Conservation (phyloP, 1,140 invertebrate genomes). For the Cataglyphis hispanica region DNA sequence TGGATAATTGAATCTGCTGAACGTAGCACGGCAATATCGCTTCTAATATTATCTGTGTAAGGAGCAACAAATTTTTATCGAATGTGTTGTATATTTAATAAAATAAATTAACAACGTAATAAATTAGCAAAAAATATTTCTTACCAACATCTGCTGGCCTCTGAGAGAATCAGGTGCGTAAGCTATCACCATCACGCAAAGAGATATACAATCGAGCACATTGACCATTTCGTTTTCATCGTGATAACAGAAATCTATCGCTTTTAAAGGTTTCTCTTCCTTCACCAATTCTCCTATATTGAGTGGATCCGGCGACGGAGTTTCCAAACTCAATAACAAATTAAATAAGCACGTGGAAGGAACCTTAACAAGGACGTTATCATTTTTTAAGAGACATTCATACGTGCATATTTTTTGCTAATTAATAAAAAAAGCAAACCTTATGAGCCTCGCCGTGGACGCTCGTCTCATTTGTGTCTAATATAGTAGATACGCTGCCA, state of each 20-base stretch:
- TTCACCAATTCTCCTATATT: constrained; percentile 98
- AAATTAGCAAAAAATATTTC: neutral
- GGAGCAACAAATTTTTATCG: neutral
- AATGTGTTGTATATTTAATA: neutral
- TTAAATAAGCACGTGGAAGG: constrained; percentile 96
- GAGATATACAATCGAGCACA: constrained; percentile 96
- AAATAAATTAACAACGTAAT: neutral
- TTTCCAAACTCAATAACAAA: constrained; percentile 96
- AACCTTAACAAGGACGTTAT: constrained; percentile 87
- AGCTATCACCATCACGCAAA: constrained; percentile 98
- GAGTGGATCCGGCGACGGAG: constrained; percentile 96
- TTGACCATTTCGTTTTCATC: constrained; percentile 98
- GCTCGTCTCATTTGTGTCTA: constrained; percentile 96
- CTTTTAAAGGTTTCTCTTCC: constrained; percentile 97
- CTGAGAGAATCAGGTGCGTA: constrained; percentile 98
- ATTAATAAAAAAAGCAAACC: constrained; percentile 78
- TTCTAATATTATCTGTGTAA: constrained; percentile 95
- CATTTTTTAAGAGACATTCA: constrained; percentile 3
- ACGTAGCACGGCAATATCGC: constrained; percentile 98
- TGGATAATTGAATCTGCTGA: constrained; percentile 96
- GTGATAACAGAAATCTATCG: constrained; percentile 98
- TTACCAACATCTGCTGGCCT: constrained; percentile 98
- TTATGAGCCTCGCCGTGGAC: constrained; percentile 96
- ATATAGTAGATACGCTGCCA: constrained; percentile 97
- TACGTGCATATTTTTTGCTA: constrained; percentile 22